Base-by-base conservation (phyloP, 2,113 vertebrate genomes). In the Phyllopteryx taeniolatus region DNA sequence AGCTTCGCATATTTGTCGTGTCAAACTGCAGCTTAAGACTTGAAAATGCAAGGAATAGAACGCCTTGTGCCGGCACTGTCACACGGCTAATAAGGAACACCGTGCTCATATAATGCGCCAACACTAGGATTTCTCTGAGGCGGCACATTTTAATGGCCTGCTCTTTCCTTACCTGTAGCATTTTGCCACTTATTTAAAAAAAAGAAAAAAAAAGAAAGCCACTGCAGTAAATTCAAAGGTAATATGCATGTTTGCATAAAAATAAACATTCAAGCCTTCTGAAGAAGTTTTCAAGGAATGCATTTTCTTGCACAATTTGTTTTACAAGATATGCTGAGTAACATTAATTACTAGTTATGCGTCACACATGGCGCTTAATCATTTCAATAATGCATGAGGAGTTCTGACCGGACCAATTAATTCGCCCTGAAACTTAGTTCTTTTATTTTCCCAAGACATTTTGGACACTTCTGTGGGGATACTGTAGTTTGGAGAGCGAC, bases 1-100 rank as follows among this genome's bases (percentile, higher is more conserved):
- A 74, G 72, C 60, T 31, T 51, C 71, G 72, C 53, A 66, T 73
- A 82, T 85, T 82, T 84, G 80, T 79, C 78, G 81, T 85, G 79
- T 84, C 85, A 83, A 33, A 60, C 83, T 75, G 78, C 62, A 80
- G 81, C 74, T 83, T 80, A 83, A 74, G 72, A 79, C 72, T 73
- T 76, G 72, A 73, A 72, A 86, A 83, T 86, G 67, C 17, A 74
- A 69, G 79, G 67, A 82, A 46, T 54, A 56, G 66, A 71, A 54
- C 63, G 51, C 72, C 71, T 74, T 76, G 76, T 74, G 65, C 68
- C 73, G 74, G 73, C 72, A 62, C 68, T 43, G 27, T 77, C 79
- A 79, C 27, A 67, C 67, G 65, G 72, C 69, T 87, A 83, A 84
- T 77, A 77, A 81, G 71, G 67, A 77, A 83, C 69, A 74, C 66